Evolutionary conservation across 1,140 invertebrate species (phyloP).

Genomic region (Mya arenaria): DNA sequence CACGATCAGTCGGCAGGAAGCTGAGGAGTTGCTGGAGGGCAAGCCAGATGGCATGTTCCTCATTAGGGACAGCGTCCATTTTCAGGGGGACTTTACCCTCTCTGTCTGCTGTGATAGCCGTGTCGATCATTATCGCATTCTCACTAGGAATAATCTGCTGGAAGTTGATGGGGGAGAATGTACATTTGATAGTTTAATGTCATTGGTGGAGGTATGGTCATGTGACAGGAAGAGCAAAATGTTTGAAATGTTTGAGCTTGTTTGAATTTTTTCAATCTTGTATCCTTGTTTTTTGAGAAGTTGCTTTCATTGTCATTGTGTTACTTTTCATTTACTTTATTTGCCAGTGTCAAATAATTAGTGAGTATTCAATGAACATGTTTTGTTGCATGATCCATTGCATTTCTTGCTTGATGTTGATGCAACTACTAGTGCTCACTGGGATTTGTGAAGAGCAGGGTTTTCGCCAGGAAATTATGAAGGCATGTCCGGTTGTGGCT

Average conservation of each 20-base stretch:
- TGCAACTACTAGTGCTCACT: too few species aligned
- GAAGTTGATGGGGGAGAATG: constrained; percentile 76
- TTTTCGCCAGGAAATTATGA: too few species aligned
- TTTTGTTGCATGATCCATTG: too few species aligned
- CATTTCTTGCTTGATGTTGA: too few species aligned
- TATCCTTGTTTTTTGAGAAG: too few species aligned
- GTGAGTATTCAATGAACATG: too few species aligned
- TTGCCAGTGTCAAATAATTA: too few species aligned
- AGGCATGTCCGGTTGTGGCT: too few species aligned
- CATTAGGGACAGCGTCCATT: constrained; percentile 99
- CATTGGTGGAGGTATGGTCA: constrained; percentile 75
- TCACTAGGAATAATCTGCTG: constrained; percentile 67
- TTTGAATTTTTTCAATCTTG: too few species aligned
- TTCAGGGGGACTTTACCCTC: constrained; percentile 98
- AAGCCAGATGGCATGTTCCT: constrained; percentile 96
- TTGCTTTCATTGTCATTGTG: not conserved
- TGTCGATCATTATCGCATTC: constrained; percentile 75
- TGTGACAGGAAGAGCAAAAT: constrained; percentile 52
- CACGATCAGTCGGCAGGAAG: constrained; percentile 96
- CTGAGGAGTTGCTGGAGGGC: constrained; percentile 90
- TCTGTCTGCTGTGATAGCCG: constrained; percentile 87
- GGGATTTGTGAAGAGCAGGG: too few species aligned
- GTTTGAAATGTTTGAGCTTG: too few species aligned
- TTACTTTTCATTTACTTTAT: not conserved
- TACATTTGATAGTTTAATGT: constrained; percentile 72